Conservation (phyloP, 2,888 invertebrate genomes). For the Nipponacmea schrenckii region DNA sequence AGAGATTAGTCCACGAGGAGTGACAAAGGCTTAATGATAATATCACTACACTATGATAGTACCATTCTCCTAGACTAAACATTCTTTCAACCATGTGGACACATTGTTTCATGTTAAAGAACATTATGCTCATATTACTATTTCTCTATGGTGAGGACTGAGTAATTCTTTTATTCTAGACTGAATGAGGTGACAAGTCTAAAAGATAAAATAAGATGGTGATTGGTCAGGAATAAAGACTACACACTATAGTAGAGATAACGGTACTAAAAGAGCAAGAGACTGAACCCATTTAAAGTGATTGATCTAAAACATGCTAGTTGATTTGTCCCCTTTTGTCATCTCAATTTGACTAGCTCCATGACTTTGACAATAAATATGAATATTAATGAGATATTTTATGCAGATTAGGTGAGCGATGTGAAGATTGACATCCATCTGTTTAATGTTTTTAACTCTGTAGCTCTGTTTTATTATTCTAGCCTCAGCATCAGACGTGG, state of each 20-base stretch:
- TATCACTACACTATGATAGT: constrained; percentile 5
- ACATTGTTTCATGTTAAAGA: constrained; percentile 1
- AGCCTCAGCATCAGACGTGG: constrained; percentile 32
- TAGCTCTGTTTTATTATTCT: background rate
- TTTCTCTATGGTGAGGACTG: background rate
- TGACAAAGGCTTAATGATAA: constrained; percentile 1
- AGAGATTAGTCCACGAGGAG: background rate
- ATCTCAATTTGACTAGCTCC: constrained; percentile 22
- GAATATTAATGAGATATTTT: constrained; percentile 24
- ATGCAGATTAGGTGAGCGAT: constrained; percentile 14
- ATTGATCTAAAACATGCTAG: constrained; percentile 9
- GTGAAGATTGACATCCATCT: constrained; percentile 7
- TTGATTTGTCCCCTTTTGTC: constrained; percentile 20
- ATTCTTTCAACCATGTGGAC: background rate
- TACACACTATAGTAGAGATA: too few species aligned
- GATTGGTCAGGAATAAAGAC: too few species aligned
- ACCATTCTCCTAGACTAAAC: constrained; percentile 1
- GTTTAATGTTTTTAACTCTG: background rate
- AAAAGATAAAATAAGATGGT: too few species aligned
- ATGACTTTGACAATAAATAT: constrained; percentile 25
- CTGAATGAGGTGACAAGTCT: too few species aligned
- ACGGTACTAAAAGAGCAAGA: too few species aligned
- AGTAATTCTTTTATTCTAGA: constrained; percentile 3
- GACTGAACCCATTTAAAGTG: constrained; percentile 12
- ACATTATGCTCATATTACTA: constrained; percentile 1